phyloP scores from a whole-genome alignment of 2,113 vertebrate genomes.

The Protobothrops flavoviridis region DNA sequence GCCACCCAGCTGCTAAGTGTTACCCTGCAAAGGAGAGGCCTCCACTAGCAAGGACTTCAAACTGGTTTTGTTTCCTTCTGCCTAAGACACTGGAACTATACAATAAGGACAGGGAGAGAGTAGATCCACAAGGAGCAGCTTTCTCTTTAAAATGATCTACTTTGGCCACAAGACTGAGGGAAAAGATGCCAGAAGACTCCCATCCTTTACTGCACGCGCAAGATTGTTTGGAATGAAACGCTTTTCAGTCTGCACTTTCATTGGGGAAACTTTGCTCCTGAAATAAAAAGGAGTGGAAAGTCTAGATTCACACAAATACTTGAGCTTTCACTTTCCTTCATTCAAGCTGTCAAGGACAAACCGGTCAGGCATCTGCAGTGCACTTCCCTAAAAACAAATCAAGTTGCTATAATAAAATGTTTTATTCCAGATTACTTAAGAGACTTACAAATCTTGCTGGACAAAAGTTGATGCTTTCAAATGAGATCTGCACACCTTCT shows the following conservation, averaged over 20 bases:
- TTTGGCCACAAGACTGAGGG: too few relatives aligned
- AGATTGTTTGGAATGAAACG: not conserved
- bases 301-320: not conserved
- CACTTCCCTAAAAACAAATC: too few relatives aligned
- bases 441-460: not conserved
- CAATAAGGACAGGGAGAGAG: not conserved
- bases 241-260: not conserved
- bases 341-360: not conserved
- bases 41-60: slow-evolving; percentile 32
- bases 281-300: too few relatives aligned
- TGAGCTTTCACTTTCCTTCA: not conserved
- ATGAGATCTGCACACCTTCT: not conserved
- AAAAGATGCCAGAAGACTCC: not conserved
- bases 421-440: not conserved
- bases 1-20: not conserved
- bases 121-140: not conserved
- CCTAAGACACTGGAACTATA: not conserved
- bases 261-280: accelerated
- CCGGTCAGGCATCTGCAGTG: not conserved
- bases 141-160: not conserved
- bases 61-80: slow-evolving; percentile 11
- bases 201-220: not conserved
- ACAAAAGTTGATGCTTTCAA: not conserved
- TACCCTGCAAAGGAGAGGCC: not conserved
- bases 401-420: not conserved